Evolutionary conservation across 1,140 invertebrate species (phyloP), one percentile per base, ranked within the genome.

Genomic region (Drosophila hydei): DNA sequence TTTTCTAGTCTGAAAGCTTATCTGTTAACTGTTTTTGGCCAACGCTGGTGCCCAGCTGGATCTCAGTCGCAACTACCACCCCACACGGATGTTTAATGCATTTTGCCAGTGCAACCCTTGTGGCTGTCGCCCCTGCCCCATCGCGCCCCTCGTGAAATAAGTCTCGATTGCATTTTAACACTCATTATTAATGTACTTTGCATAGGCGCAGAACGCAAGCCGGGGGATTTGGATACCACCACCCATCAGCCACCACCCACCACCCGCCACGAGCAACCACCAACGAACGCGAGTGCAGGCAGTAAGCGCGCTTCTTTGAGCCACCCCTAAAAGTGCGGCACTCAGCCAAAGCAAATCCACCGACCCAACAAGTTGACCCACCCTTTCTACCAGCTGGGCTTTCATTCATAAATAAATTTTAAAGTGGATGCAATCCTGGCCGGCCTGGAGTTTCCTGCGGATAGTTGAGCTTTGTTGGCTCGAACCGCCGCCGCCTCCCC

Each of bases 331-430:
- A 52, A 16, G 27, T 23, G 23, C 14, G 16, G 21, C 42, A 43
- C 42, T 43, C 18, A 43, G 3, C 16, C 42, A 19, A 16, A 18
- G 8, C 42, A 0, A 11, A 2, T 4, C n/a, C 64, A 36, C 33
- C 38, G 14, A 48, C 18, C 51, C 33, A 45, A 11, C 8, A 12
- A 8, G 18, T 47, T 38, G 72, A 36, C 27, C 58, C 59, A 70
- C 68, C 64, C 55, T 59, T n/a, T 33, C 11, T 42, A 33, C 19
- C 27, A 40, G 51, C 43, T 69, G 45, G 27, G 33, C 65, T 72
- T 79, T 76, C 77, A 85, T 77, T 79, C 73, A 79, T 84, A 85
- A 85, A 85, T 85, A 77, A 77, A 80, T 87, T 87, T 87, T 87
- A 85, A 85, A 85, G 80, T 85, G 80, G 45, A 81, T 87, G 80